Evolutionary conservation across 2,113 vertebrate genomes (phyloP), one percentile per base, ranked within the genome.

Genomic region (Ceratotherium simum): DNA sequence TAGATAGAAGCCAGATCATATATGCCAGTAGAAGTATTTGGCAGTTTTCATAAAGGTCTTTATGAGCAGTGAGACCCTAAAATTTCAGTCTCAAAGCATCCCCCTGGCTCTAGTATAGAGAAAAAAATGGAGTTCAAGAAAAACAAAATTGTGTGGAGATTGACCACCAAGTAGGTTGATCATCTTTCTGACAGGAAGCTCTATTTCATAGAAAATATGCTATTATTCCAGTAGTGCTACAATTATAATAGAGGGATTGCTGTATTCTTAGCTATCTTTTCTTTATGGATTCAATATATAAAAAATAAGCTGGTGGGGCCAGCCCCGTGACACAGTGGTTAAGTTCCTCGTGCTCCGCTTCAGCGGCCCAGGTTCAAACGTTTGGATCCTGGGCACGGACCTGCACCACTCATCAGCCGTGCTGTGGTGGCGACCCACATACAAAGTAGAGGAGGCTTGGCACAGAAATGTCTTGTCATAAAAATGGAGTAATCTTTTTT

Each of bases 401-500:
- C 42, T 42, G 5, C 42, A 42, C 42, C 42, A 42, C 42, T 42
- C 42, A 42, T 42, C 42, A 42, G 42, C 42, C 42, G 5, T 5
- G 42, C 42, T 42, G 42, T 42, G 42, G 42, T 5, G 4, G 42
- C 42, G 42, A 42, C 42, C 42, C 4, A 42, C 42, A 42, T 42
- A 42, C 42, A 42, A 42, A 42, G 42, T 42, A 42, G 42, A 42
- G 42, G 42, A 42, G 42, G 4, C 42, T 42, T 42, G 42, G 42
- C 42, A 42, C 42, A 42, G 42, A 93, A 96, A 79, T 62, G 6
- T 60, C 29, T 86, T 48, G 93, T 98, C 56, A 62, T 81, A 85
- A 82, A 96, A 93, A 80, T 85, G 18, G 25, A 96, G 16, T n/a
- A 64, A 90, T 92, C 2, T 81, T 65, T 94, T 95, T 70, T 31